Evolutionary conservation across 2,113 vertebrate species (phyloP).

Genomic region (human (Homo sapiens)): GRCh38 chr1:184633501-184634000

Average conservation of each 20-base stretch:
- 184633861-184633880: background rate
- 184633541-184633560: background rate
- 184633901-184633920: constrained; percentile 25
- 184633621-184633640: background rate
- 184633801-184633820: background rate
- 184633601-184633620: background rate
- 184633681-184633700: background rate
- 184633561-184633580: background rate
- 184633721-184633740: background rate
- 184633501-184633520: no score
- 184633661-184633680: background rate
- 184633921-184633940: background rate
- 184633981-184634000: background rate
- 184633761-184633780: accelerated
- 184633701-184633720: background rate
- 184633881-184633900: background rate
- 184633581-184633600: background rate
- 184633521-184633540: background rate
- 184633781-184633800: background rate
- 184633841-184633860: background rate
- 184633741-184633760: background rate
- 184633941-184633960: background rate
- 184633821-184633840: background rate
- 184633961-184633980: background rate
- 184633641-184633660: background rate